Evolutionary conservation across 2,113 vertebrate genomes (phyloP), one percentile per base, ranked within the genome.

Genomic region (Puffinus mauretanicus): DNA sequence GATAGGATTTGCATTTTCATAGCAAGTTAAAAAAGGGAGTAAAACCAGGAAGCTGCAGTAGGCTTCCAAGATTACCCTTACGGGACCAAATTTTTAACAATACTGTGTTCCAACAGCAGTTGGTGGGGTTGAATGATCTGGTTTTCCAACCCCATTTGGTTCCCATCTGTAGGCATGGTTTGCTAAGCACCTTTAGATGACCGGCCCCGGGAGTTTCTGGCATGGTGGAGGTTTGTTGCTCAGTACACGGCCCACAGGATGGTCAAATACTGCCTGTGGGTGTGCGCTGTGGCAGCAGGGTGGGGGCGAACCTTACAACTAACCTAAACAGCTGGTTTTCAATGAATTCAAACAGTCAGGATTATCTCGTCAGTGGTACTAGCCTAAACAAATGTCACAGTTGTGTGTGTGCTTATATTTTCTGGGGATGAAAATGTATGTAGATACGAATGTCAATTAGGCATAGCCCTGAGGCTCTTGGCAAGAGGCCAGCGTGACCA

Each of bases 391-490:
- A 85, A 78, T 87, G 47, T 80, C 66, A 84, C 0, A 4, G 69
- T 11, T 83, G 7, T 64, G 54, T 76, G 24, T 51, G 26, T 15
- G 22, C 17, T 76, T 91, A 32, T 34, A 40, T 89, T 81, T 96
- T 90, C 65, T 2, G 8, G n/a, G 36, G 44, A 77, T 67, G 52
- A 86, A 93, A 83, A 77, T 55, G 30, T 66, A 58, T 64, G 30
- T 67, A 90, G 71, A 90, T 71, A 10, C 47, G 42, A 79, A 71
- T 67, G 38, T 51, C 69, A 93, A 71, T 94, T 91, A 80, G 55
- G 21, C 3, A 17, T 46, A 46, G n/a, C 30, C 51, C 46, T 79
- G 30, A 49, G 81, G 90, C 27, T 81, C 20, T 79, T 94, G 79
- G 69, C 40, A 84, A 75, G 42, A 79, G 32, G 29, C 72, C 18